Evolutionary conservation across 2,113 vertebrate species (phyloP).

Genomic region (Calyptommatus sinebrachiatus): DNA sequence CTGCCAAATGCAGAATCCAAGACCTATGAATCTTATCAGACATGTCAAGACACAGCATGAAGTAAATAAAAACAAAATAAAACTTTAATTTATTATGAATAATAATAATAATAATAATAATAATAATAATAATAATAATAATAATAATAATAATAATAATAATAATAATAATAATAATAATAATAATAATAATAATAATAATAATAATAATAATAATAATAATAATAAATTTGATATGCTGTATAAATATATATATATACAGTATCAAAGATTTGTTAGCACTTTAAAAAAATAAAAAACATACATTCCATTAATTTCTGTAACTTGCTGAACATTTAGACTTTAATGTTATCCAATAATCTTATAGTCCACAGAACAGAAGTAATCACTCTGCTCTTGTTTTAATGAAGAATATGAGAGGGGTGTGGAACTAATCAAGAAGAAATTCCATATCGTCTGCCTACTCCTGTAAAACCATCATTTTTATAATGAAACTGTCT

Average conservation of each 20-base stretch:
- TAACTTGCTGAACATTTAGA: not conserved
- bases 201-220: not conserved
- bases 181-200: not conserved
- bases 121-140: not conserved
- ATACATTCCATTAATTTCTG: slow-evolving; percentile 3
- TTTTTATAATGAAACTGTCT: slow-evolving; percentile 54
- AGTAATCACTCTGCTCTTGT: slow-evolving; percentile 21
- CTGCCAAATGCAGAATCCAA: not conserved
- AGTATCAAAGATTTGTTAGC: not conserved
- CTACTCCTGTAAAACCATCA: slow-evolving; percentile 29
- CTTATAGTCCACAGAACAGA: not conserved
- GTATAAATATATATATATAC: not conserved
- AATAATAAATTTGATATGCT: not conserved
- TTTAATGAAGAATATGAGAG: slow-evolving; percentile 50
- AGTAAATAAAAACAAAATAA: not conserved
- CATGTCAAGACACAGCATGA: not conserved
- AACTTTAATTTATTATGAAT: not conserved
- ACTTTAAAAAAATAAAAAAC: not conserved
- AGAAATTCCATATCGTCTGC: slow-evolving; percentile 37
- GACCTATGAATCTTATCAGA: not conserved
- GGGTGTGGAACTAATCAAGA: slow-evolving; percentile 28
- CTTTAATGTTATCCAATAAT: not conserved
- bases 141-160: not conserved
- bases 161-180: not conserved
- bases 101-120: not conserved